Evolutionary conservation across 2,797 vertebrate species (phyloP), one percentile per base, ranked within the genome.

Genomic region (Sciaenops ocellatus): DNA sequence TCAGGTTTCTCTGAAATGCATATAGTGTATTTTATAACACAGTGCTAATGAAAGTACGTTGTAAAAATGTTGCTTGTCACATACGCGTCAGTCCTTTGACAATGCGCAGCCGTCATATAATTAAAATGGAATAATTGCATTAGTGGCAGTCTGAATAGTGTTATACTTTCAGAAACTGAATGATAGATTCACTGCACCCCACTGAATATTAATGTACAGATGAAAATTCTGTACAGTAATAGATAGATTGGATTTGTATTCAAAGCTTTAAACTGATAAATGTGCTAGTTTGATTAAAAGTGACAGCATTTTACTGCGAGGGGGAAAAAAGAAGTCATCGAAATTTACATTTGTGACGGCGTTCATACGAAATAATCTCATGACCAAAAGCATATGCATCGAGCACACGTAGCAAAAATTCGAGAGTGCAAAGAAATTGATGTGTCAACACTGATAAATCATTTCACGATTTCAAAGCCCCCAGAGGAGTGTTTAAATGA

Each of bases 361-460:
- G 2, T 69, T 76, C 16, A 76, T 57, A 41, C 28, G 63, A 69
- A 78, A 80, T 78, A 61, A 80, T 76, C 79, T 75, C 69, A 85
- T 69, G 73, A 81, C 62, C 79, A 69, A 60, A 75, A 75, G 69
- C 70, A 70, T n/a, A 69, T 57, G 71, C 18, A 42, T 51, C 10
- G 2, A 65, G 41, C 55, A 41, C 17, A 55, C 47, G 76, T 57
- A 69, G 66, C 44, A 22, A 26, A 34, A 69, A 79, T 78, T 51
- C 76, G 63, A 20, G 57, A 86, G 69, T 22, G 34, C 73, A 80
- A 72, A 78, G 48, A 85, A 88, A 89, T 64, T 56, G 60, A 87
- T 54, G 71, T 79, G 86, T 89, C 87, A 87, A 69, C 44, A 85
- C 51, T 64, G 64, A 89, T 84, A 77, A 83, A 89, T 90, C 86